Evolutionary conservation across 2,797 vertebrate genomes (phyloP).

Genomic region (Sandelia bainsii): DNA sequence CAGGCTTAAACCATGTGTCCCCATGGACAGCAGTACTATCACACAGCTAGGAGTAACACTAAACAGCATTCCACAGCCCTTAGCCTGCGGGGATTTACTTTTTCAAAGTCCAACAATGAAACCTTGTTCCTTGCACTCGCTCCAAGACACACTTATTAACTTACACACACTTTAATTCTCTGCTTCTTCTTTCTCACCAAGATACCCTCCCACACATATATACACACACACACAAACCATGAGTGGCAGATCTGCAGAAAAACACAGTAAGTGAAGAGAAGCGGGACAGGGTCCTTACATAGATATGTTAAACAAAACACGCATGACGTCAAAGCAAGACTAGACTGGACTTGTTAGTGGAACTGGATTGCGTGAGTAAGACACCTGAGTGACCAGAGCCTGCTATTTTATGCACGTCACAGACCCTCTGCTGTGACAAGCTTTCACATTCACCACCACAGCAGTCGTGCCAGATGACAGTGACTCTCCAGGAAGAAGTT

Average conservation of each 20-base stretch:
- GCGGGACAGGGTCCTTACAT: no score
- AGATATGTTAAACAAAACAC: neutral
- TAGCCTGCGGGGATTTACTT: slow-evolving; percentile 57
- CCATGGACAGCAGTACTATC: slow-evolving; percentile 29
- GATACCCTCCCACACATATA: slow-evolving; percentile 3
- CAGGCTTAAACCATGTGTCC: slow-evolving; percentile 5
- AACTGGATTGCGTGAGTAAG: neutral
- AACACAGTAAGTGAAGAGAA: neutral
- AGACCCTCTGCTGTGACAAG: neutral
- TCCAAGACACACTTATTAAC: slow-evolving; percentile 8
- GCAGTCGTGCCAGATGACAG: neutral
- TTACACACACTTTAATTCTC: neutral
- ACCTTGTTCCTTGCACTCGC: slow-evolving; percentile 49
- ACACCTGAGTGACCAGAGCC: neutral
- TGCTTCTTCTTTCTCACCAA: neutral
- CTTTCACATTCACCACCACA: neutral
- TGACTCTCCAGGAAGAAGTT: neutral
- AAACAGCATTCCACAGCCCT: slow-evolving; percentile 66
- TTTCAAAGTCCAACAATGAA: slow-evolving; percentile 62
- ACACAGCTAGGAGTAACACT: slow-evolving; percentile 30
- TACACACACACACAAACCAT: slow-evolving; percentile 10
- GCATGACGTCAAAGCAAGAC: neutral
- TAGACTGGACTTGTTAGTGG: neutral
- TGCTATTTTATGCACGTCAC: neutral
- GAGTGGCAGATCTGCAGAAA: neutral